Conservation (phyloP, 2,797 vertebrate species). For the Girardinus metallicus region DNA sequence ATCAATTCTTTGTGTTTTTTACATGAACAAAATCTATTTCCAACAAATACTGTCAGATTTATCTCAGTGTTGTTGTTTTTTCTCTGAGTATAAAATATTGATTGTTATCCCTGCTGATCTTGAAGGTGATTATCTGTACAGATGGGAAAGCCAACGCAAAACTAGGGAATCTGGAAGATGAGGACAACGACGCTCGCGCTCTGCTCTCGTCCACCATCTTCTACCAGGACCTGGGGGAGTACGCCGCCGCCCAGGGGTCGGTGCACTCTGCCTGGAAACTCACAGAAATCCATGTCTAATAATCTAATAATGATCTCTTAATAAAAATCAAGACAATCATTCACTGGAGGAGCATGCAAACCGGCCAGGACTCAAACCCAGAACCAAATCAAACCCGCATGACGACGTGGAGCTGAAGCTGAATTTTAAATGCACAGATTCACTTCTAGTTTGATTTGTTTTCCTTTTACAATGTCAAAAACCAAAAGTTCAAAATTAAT, state of each 20-base stretch:
- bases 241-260: conserved; percentile 72
- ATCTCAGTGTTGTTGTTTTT: not conserved
- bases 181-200: conserved; percentile 64
- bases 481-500: no score
- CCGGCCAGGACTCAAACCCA: no score
- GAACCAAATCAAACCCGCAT: no score
- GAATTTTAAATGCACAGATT: no score
- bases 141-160: conserved; percentile 81
- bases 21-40: not conserved
- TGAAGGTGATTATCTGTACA: conserved; percentile 82
- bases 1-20: no score
- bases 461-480: no score
- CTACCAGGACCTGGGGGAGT: conserved; percentile 80
- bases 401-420: no score
- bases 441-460: no score
- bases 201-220: conserved; percentile 80
- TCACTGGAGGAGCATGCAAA: no score
- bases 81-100: conserved; percentile 18
- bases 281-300: not conserved
- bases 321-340: no score
- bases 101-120: conserved; percentile 41
- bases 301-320: no score
- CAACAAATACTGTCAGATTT: not conserved
- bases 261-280: conserved; percentile 16
- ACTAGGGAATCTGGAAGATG: conserved; percentile 77